phyloP scores from a whole-genome alignment of 2,797 vertebrate species.

The Chelonia mydas region DNA sequence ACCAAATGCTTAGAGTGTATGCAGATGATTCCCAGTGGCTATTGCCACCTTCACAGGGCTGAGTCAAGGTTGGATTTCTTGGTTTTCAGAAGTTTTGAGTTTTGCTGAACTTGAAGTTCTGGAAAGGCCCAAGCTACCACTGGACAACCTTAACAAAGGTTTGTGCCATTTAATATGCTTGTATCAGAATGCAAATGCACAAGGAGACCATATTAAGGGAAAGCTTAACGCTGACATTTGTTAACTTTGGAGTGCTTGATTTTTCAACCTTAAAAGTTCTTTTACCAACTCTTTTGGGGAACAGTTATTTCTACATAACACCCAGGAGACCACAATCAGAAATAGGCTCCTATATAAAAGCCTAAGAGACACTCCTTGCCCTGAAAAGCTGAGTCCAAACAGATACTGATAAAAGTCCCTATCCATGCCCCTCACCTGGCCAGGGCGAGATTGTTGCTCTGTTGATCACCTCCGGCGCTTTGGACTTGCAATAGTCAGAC shows the following conservation, averaged over 20 bases:
- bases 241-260: background rate
- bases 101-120: background rate
- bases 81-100: background rate
- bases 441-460: slow-evolving; percentile 93
- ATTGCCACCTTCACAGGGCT: background rate
- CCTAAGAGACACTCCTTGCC: background rate
- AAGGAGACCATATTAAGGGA: background rate
- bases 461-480: slow-evolving; percentile 80
- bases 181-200: background rate
- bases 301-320: background rate
- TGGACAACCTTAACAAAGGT: background rate
- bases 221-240: background rate
- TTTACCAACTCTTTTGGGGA: background rate
- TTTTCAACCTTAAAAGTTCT: background rate
- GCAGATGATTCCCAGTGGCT: background rate
- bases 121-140: background rate
- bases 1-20: background rate
- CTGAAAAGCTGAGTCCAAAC: rapidly evolving
- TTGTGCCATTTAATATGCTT: background rate
- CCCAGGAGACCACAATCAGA: background rate
- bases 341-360: background rate
- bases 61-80: background rate
- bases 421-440: slow-evolving; percentile 84
- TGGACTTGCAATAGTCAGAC: slow-evolving; percentile 93
- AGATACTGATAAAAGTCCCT: rapidly evolving